phyloP scores from a whole-genome alignment of 2,888 invertebrate species.

The Cacoxenus indagator region DNA sequence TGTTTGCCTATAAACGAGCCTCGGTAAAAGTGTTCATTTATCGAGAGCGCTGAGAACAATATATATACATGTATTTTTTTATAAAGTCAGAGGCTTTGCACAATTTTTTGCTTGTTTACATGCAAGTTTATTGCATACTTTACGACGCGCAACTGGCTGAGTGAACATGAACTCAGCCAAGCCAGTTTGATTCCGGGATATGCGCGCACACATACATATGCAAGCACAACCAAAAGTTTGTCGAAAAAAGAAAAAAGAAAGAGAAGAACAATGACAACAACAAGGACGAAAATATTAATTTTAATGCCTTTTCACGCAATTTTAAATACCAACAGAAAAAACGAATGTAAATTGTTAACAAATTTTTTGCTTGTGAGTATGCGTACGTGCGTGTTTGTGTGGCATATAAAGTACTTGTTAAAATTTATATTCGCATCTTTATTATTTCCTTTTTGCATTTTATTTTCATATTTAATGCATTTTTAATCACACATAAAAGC shows the following conservation, averaged over 20 bases:
- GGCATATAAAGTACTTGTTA: slow-evolving; percentile 6
- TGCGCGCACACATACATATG: slow-evolving; percentile 13
- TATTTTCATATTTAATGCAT: slow-evolving; percentile 52
- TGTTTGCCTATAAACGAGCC: slow-evolving; percentile 4
- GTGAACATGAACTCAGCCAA: no score
- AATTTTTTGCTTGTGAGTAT: no score
- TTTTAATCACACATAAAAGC: slow-evolving; percentile 52
- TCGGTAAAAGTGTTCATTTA: no score
- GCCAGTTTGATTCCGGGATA: no score
- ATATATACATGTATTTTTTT: slow-evolving; percentile 41
- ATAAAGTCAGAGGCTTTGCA: slow-evolving; percentile 57
- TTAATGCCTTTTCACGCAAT: slow-evolving; percentile 50
- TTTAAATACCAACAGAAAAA: slow-evolving; percentile 16
- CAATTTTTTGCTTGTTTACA: slow-evolving; percentile 33
- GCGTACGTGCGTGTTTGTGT: no score
- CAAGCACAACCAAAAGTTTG: slow-evolving; percentile 32
- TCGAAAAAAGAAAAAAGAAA: no score
- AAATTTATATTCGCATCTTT: background rate
- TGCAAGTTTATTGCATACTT: slow-evolving; percentile 30
- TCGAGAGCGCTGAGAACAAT: no score
- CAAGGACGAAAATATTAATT: slow-evolving; percentile 62
- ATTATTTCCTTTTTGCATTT: background rate
- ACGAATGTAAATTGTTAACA: background rate
- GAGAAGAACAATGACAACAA: no score
- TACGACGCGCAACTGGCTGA: slow-evolving; percentile 11